phyloP scores from a whole-genome alignment of 2,797 vertebrate genomes.

The Rhabdomys pumilio region DNA sequence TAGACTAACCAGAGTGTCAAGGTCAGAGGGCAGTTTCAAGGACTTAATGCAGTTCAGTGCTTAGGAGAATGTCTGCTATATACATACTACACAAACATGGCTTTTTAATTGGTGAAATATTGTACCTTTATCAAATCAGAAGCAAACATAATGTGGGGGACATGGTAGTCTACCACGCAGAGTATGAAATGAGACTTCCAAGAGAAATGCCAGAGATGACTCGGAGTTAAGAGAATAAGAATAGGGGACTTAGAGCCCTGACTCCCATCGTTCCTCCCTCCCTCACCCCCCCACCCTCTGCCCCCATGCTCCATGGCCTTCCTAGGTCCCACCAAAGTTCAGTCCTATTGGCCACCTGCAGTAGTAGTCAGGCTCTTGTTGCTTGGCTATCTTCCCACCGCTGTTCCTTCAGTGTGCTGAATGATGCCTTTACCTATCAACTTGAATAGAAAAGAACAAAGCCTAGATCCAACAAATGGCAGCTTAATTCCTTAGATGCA shows the following conservation, averaged over 20 bases:
- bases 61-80: conserved; percentile 14
- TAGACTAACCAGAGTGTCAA: neutral
- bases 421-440: neutral
- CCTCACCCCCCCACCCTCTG: too few relatives aligned
- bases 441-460: neutral
- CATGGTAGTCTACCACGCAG: neutral
- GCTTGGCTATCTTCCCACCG: neutral
- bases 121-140: conserved; percentile 41
- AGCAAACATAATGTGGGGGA: neutral
- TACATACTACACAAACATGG: neutral
- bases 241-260: neutral
- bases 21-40: neutral
- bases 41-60: neutral
- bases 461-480: conserved; percentile 4
- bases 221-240: neutral
- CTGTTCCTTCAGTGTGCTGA: neutral
- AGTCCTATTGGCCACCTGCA: neutral
- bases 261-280: neutral
- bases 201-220: neutral
- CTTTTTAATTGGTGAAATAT: conserved; percentile 7
- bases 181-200: neutral
- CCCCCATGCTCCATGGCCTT: neutral
- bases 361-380: neutral
- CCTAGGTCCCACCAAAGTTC: neutral
- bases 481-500: conserved; percentile 45